phyloP scores from a whole-genome alignment of 2,797 vertebrate species.

The Hippocampus kuda region DNA sequence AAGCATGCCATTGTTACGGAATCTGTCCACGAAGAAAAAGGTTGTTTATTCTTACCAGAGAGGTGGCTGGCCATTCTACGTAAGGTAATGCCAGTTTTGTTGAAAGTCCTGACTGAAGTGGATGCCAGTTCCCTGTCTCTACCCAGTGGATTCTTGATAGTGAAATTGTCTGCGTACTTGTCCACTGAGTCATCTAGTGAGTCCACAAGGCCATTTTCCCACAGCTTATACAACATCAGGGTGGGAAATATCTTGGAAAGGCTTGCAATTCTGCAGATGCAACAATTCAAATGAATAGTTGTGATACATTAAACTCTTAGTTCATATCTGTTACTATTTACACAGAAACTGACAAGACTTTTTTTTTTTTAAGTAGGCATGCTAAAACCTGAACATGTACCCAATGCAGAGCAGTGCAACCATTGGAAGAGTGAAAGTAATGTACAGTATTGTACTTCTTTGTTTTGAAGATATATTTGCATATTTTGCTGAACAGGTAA shows the following conservation, averaged over 20 bases:
- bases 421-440: too few species aligned
- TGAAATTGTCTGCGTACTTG: slow-evolving; percentile 75
- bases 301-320: not conserved
- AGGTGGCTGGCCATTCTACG: slow-evolving; percentile 89
- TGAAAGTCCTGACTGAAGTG: slow-evolving; percentile 32
- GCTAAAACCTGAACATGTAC: not conserved
- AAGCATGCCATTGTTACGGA: too few species aligned
- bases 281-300: slow-evolving; percentile 14
- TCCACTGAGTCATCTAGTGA: slow-evolving; percentile 81
- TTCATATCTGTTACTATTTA: not conserved
- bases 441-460: too few species aligned
- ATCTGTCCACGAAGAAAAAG: not conserved
- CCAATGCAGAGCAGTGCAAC: too few species aligned
- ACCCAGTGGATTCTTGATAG: slow-evolving; percentile 81
- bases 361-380: not conserved
- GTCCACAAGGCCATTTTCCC: slow-evolving; percentile 78
- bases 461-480: too few species aligned
- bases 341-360: not conserved
- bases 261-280: slow-evolving; percentile 76
- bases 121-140: slow-evolving; percentile 33
- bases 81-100: slow-evolving; percentile 71
- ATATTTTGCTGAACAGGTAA: too few species aligned
- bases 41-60: slow-evolving; percentile 66
- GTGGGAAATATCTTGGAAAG: slow-evolving; percentile 90
- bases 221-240: slow-evolving; percentile 86